Percentiles rank a stretch among this genome's conserved stretches.
Evolutionary conservation across 92 coral and sea anemone genomes (phyloP).

Genomic region (Diadumene lineata): DNA sequence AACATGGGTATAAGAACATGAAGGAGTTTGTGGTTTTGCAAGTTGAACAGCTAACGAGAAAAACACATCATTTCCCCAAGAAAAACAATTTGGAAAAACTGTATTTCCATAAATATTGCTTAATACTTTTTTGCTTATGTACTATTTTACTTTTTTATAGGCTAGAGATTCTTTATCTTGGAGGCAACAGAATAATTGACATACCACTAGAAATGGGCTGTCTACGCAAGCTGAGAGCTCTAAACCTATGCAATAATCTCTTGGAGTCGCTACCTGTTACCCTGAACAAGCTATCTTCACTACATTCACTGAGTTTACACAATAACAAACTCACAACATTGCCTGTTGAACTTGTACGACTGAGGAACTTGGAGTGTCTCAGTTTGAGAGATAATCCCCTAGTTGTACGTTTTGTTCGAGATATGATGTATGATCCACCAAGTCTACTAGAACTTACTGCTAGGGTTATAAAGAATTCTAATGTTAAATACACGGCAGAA

Average conservation of each 20-base stretch:
- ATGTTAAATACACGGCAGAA: constrained; percentile 57
- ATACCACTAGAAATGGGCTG: constrained; percentile 85
- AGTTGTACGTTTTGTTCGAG: constrained; percentile 88
- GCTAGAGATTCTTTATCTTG: constrained; percentile 91
- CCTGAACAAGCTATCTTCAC: constrained; percentile 64
- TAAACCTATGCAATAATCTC: constrained; percentile 84
- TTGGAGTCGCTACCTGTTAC: constrained; percentile 76
- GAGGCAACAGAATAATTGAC: constrained; percentile 78
- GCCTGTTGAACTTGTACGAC: constrained; percentile 82
- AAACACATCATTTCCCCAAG: too few relatives aligned
- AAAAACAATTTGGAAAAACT: too few relatives aligned
- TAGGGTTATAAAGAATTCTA: constrained; percentile 72
- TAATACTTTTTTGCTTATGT: constrained; percentile 2
- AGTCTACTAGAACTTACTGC: constrained; percentile 84
- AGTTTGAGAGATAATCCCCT: constrained; percentile 93
- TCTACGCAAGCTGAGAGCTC: constrained; percentile 66
- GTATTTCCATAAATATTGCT: too few relatives aligned
- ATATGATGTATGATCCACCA: constrained; percentile 79
- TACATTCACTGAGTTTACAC: constrained; percentile 88
- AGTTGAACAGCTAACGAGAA: too few relatives aligned
- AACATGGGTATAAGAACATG: too few relatives aligned
- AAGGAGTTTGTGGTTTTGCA: too few relatives aligned
- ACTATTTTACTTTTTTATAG: constrained; percentile 35
- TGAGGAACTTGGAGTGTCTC: constrained; percentile 81
- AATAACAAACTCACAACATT: constrained; percentile 85